Evolutionary conservation across 2,888 invertebrate species (phyloP).

Genomic region (Ligdia adustata): DNA sequence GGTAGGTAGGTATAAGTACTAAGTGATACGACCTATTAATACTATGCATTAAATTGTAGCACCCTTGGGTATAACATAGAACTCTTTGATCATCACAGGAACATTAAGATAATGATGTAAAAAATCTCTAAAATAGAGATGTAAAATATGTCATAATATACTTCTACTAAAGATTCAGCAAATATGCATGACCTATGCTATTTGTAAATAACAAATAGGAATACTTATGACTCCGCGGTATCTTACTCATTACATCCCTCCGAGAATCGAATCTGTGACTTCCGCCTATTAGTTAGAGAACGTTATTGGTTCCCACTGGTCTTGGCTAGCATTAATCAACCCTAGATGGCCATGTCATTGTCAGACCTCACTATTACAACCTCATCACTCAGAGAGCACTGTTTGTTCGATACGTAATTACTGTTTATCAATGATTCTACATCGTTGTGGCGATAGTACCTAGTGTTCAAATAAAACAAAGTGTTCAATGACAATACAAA

Average conservation of each 20-base stretch:
- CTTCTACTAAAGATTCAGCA: no score
- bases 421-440: constrained; percentile 30
- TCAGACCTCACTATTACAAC: constrained; percentile 18
- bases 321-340: constrained; percentile 3
- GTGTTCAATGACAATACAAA: constrained; percentile 33
- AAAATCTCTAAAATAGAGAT: no score
- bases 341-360: constrained; percentile 23
- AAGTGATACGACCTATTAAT: no score
- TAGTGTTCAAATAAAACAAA: constrained; percentile 35
- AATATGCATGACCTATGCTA: no score
- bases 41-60: no score
- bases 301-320: constrained; percentile 7
- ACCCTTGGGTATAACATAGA: no score
- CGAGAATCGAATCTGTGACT: constrained; percentile 57
- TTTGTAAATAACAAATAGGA: no score
- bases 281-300: constrained; percentile 53
- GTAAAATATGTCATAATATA: no score
- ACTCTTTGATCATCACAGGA: no score
- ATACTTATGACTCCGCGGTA: constrained; percentile 2
- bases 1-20: no score
- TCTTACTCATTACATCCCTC: constrained; percentile 36
- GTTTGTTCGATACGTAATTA: constrained; percentile 23
- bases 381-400: constrained; percentile 11
- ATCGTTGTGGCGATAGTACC: constrained; percentile 19
- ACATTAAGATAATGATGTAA: no score